Evolutionary conservation across 2,888 invertebrate species (phyloP).

Genomic region (Limnephilus rhombicus): DNA sequence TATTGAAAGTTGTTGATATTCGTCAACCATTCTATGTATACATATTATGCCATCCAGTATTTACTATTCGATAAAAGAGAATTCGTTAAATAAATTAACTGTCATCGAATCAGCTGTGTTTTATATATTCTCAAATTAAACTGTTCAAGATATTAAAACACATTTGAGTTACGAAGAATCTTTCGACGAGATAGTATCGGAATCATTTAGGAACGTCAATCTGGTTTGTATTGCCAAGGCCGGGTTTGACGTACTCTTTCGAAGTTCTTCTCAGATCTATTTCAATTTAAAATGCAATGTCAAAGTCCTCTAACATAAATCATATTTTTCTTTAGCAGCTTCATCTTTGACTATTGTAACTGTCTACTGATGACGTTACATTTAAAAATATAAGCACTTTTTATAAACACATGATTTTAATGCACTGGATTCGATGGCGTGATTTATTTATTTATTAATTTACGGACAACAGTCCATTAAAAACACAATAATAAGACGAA

Average conservation of each 20-base stretch:
- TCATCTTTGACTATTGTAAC: background rate
- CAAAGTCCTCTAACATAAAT: background rate
- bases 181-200: background rate
- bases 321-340: background rate
- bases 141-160: background rate
- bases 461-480: no score
- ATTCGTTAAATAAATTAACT: background rate
- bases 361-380: background rate
- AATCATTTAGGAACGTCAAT: background rate
- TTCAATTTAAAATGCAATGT: conserved; percentile 29
- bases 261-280: background rate
- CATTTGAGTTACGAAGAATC: background rate
- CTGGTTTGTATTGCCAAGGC: background rate
- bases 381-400: background rate
- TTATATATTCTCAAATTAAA: background rate
- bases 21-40: background rate
- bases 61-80: background rate
- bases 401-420: background rate
- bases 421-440: background rate
- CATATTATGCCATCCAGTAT: background rate
- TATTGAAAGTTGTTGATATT: no score
- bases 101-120: background rate
- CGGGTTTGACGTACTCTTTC: background rate
- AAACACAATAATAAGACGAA: no score
- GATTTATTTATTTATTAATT: no score